These are phyloP conservation scores for Dasypus novemcinctus DNA, from an alignment of 2,113 vertebrate species.

Conservation along the genomic window DNA sequence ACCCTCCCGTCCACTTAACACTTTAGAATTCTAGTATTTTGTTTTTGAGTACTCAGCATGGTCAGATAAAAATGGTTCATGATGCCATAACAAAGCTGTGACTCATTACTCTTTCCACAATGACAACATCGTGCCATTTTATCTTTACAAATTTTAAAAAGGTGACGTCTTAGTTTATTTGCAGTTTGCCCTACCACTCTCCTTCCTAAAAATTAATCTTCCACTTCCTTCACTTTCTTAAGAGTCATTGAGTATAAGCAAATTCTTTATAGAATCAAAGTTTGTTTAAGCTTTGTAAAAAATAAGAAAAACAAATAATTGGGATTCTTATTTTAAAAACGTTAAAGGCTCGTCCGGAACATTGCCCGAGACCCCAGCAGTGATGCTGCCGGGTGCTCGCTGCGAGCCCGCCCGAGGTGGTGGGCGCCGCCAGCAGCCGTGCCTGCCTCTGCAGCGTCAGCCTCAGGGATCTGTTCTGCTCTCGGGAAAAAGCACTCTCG, in stretches of 20 bases:
- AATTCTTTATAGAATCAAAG: background rate
- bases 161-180: background rate
- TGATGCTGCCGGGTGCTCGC: background rate
- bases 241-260: background rate
- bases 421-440: background rate
- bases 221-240: conserved; percentile 10
- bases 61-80: conserved; percentile 8
- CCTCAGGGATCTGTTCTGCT: background rate
- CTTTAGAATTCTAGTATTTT: background rate
- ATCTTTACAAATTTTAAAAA: conserved; percentile 12
- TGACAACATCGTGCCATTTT: conserved; percentile 18
- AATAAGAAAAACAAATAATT: background rate
- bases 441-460: accelerated
- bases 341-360: background rate
- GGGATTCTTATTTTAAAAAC: background rate
- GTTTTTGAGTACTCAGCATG: conserved; percentile 34
- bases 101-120: conserved; percentile 39
- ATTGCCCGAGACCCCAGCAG: background rate
- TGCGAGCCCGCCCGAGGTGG: background rate
- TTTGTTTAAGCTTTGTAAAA: conserved; percentile 17
- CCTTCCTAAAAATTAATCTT: conserved; percentile 2
- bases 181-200: background rate
- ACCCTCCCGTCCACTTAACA: background rate
- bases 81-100: background rate
- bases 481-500: background rate